Percentiles rank a stretch among this genome's conserved stretches.
These are phyloP conservation scores for Etheostoma perlongum DNA, from an alignment of 2,797 vertebrate genomes.

Conservation along the genomic window DNA sequence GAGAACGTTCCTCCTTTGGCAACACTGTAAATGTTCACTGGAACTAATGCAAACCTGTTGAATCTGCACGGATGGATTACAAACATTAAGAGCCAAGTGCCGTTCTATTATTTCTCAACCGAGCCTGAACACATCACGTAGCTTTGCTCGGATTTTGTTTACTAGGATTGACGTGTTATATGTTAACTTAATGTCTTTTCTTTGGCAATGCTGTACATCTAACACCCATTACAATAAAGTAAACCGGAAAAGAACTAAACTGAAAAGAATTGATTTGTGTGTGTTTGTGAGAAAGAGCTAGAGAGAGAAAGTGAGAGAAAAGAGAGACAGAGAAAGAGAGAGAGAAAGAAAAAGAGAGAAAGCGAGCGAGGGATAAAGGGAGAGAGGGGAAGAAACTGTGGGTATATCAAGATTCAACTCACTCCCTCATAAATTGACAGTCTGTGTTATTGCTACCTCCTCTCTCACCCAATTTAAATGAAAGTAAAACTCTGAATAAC, in stretches of 20 bases:
- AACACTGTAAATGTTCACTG: not conserved
- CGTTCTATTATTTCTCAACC: not conserved
- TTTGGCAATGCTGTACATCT: not conserved
- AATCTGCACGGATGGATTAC: not conserved
- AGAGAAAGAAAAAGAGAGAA: not conserved
- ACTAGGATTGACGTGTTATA: too few species aligned
- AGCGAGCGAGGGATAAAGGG: not conserved
- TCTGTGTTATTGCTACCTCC: constrained; percentile 19
- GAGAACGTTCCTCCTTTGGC: not conserved
- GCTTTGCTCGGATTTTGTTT: not conserved
- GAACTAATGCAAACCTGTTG: not conserved
- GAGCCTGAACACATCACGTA: not conserved
- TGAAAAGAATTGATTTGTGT: not conserved
- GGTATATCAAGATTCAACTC: constrained; percentile 39
- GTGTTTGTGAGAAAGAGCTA: not conserved
- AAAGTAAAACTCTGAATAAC: constrained; percentile 34
- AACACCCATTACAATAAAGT: not conserved
- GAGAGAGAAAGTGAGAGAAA: not conserved
- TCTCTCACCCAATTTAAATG: constrained; percentile 18
- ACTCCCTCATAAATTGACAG: not conserved
- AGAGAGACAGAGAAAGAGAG: not conserved
- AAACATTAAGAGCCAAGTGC: not conserved
- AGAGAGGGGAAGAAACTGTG: not conserved
- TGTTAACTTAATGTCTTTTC: not conserved
- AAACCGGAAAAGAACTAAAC: not conserved